A percentile compares a stretch with the other conserved stretches of the same genome.
Evolutionary conservation across 1,140 invertebrate genomes (phyloP).

Genomic region (Pseudomyrmex sp.): DNA sequence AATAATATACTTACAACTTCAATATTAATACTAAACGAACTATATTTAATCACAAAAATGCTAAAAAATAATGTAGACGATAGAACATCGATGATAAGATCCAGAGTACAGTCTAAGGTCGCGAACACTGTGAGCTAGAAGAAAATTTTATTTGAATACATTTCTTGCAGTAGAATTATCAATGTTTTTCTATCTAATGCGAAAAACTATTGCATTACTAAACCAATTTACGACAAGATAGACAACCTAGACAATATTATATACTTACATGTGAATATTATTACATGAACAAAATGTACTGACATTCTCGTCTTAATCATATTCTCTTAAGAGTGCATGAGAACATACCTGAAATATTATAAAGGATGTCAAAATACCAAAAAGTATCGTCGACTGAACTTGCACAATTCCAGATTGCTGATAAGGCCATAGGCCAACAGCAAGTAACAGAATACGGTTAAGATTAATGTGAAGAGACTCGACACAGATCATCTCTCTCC

Average conservation of each 20-base stretch:
- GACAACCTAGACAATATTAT: too few species aligned
- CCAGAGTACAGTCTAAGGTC: not conserved
- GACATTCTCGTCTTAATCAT: too few species aligned
- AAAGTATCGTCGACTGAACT: not conserved
- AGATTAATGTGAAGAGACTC: not conserved
- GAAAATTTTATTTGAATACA: not conserved
- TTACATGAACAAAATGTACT: too few species aligned
- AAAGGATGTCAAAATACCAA: not conserved
- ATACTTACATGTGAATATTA: too few species aligned
- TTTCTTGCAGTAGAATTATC: too few species aligned
- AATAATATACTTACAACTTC: not conserved
- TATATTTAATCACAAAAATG: not conserved
- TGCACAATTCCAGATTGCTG: not conserved
- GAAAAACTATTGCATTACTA: too few species aligned
- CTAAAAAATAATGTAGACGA: not conserved
- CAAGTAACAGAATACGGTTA: not conserved
- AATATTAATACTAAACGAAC: not conserved
- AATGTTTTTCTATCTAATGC: too few species aligned
- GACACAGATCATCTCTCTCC: not conserved
- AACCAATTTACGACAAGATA: too few species aligned
- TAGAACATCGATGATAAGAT: not conserved
- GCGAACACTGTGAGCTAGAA: not conserved
- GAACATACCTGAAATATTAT: slow-evolving; percentile 1
- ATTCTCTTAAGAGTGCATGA: too few species aligned
- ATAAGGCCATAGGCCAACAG: not conserved